Base-by-base conservation (phyloP, 2,797 vertebrate species). In the Betta splendens region DNA sequence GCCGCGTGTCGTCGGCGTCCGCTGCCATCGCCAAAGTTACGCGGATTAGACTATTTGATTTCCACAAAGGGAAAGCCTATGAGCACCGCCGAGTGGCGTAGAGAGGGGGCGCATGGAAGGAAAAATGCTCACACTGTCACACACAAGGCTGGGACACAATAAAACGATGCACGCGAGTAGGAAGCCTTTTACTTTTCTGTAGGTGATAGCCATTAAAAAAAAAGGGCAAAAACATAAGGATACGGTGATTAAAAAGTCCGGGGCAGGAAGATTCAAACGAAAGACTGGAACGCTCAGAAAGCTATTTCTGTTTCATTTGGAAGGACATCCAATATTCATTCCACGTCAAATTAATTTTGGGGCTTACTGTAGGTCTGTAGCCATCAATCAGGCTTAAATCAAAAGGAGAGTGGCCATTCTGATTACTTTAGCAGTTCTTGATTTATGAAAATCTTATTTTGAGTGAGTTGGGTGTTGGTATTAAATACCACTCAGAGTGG, bases 41-140 rank as follows among this genome's bases (percentile, higher is more conserved):
- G 46, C 44, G 60, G 66, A 74, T 59, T 48, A 75, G 56, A 60
- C 50, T 48, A 73, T 74, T 78, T 81, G 66, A 73, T 81, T 82
- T 64, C 49, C 63, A 63, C 55, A 77, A 67, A 82, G 82, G 70
- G 72, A 37, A 90, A 87, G 89, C 79, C 77, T 91, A 69, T 87
- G 89, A 91, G 91, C 91, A 87, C 91, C 90, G 87, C 91, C 89
- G 91, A 91, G 89, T 85, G 89, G 91, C 84, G 89, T 87, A 81
- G 29, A 78, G 66, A 85, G 87, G 86, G 77, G 83, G 56, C 81
- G 87, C 85, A 86, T 45, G 56, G 75, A 54, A 44, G 33, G 31
- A 31, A 38, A 21, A 21, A 42, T 17, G n/a, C n/a, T n/a, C n/a
- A n/a, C n/a, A n/a, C n/a, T n/a, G n/a, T n/a, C n/a, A n/a, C 45